Evolutionary conservation across 2,888 invertebrate species (phyloP), one percentile per base, ranked within the genome.

Genomic region (Rhagophthalmus giganteus): DNA sequence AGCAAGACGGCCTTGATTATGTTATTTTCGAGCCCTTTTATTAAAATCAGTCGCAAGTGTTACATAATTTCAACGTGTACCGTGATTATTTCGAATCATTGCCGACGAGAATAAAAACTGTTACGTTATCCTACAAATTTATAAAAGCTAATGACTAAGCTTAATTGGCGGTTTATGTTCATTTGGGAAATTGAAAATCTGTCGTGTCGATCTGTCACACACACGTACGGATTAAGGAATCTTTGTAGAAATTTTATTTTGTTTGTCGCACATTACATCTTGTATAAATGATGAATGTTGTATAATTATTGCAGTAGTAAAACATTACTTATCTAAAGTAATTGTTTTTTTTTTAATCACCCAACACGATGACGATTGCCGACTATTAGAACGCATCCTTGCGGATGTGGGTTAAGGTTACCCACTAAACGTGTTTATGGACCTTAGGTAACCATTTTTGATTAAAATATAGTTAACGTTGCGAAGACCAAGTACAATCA

Each of bases 21-120:
- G 54, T 49, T 56, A 41, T 47, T 50, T 56, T n/a, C n/a, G n/a
- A n/a, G 46, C 44, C 47, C 53, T 56, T 55, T 52, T 54, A 58
- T 60, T 51, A 55, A 47, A 38, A 51, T 42, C 41, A 38, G 7
- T 20, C 7, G 7, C 4, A 7, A 7, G 24, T 35, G 51, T 54
- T 39, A 53, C 56, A 50, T 54, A 20, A n/a, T n/a, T n/a, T n/a
- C n/a, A n/a, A n/a, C n/a, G n/a, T n/a, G n/a, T n/a, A n/a, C n/a
- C n/a, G n/a, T n/a, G n/a, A n/a, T n/a, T n/a, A n/a, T n/a, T n/a
- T n/a, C n/a, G n/a, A n/a, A n/a, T n/a, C n/a, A n/a, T n/a, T n/a
- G n/a, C n/a, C 20, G 7, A 20, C 20, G 3, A 7, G 3, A 20
- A 20, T 20, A 20, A 20, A 7, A 20, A 20, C 20, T 20, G 20